Percentiles rank a stretch among this genome's conserved stretches.
phyloP scores from a whole-genome alignment of 2,888 invertebrate genomes.

The Heliconius hortense region DNA sequence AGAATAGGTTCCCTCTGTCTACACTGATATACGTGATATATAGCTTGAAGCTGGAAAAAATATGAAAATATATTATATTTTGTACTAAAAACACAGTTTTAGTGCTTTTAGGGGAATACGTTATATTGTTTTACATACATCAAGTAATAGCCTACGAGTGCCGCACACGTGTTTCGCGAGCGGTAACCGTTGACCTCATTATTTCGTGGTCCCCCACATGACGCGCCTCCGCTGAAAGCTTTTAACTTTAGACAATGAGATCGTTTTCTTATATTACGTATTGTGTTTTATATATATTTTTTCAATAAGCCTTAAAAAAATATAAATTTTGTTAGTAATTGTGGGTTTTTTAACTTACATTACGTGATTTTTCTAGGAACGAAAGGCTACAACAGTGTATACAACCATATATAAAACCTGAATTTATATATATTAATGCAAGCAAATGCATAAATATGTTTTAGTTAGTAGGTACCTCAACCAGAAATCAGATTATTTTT shows the following conservation, averaged over 20 bases:
- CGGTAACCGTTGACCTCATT: constrained; percentile 37
- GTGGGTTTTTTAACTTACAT: background rate
- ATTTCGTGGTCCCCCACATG: constrained; percentile 27
- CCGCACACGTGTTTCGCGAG: constrained; percentile 30
- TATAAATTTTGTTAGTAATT: background rate
- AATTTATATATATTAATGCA: background rate
- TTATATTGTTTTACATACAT: constrained; percentile 22
- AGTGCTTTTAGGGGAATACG: background rate
- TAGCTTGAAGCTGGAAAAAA: background rate
- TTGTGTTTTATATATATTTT: background rate
- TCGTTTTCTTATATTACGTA: constrained; percentile 1
- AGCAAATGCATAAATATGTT: no score
- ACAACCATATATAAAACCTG: background rate
- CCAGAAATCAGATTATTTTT: no score
- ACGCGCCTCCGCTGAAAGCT: constrained; percentile 15
- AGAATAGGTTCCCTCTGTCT: background rate
- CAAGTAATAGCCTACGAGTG: constrained; percentile 17
- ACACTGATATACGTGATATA: background rate
- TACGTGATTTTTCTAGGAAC: no score
- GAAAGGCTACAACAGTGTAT: no score
- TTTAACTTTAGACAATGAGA: constrained; percentile 13
- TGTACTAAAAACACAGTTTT: background rate
- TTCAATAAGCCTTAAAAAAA: background rate
- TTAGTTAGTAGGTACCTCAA: no score
- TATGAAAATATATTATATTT: background rate